These are phyloP conservation scores for Austrolebias charrua DNA, from an alignment of 2,797 vertebrate genomes.

Conservation along the genomic window DNA sequence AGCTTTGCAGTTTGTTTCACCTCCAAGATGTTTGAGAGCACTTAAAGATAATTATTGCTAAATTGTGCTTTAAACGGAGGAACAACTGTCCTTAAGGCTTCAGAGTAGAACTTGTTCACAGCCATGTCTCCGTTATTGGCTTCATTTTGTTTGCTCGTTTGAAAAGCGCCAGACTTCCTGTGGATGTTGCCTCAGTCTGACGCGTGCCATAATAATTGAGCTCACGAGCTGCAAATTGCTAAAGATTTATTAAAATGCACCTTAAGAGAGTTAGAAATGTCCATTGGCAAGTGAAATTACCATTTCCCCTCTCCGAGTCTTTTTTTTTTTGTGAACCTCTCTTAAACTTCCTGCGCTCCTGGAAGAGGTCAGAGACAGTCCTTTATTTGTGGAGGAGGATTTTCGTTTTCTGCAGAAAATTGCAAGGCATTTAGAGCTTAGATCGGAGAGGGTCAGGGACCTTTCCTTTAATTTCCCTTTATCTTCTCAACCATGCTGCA, in stretches of 20 bases:
- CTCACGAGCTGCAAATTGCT: constrained; percentile 79
- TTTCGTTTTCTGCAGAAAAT: constrained; percentile 76
- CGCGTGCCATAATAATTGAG: constrained; percentile 75
- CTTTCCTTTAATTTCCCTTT: constrained; percentile 83
- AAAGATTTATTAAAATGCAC: constrained; percentile 80
- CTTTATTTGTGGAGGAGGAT: constrained; percentile 79
- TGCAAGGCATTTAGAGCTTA: constrained; percentile 77
- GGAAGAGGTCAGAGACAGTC: constrained; percentile 78
- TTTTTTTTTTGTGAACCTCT: constrained; percentile 76
- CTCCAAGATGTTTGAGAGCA: constrained; percentile 72
- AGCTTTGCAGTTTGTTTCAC: constrained; percentile 69
- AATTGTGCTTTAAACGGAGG: constrained; percentile 72
- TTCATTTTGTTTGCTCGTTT: constrained; percentile 66
- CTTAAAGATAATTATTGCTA: constrained; percentile 82
- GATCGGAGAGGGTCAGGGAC: constrained; percentile 79
- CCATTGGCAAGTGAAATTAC: constrained; percentile 80
- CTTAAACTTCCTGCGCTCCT: constrained; percentile 77
- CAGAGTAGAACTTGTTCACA: constrained; percentile 49
- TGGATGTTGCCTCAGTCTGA: constrained; percentile 71
- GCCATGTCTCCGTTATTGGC: constrained; percentile 57
- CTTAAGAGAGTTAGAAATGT: constrained; percentile 80
- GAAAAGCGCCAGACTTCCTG: constrained; percentile 72
- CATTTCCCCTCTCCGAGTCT: constrained; percentile 73
- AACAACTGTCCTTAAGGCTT: constrained; percentile 67
- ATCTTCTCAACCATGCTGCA: constrained; percentile 79